These are phyloP conservation scores for Scomberomorus guttatus DNA, from an alignment of 2,797 vertebrate genomes.

Conservation along the genomic window DNA sequence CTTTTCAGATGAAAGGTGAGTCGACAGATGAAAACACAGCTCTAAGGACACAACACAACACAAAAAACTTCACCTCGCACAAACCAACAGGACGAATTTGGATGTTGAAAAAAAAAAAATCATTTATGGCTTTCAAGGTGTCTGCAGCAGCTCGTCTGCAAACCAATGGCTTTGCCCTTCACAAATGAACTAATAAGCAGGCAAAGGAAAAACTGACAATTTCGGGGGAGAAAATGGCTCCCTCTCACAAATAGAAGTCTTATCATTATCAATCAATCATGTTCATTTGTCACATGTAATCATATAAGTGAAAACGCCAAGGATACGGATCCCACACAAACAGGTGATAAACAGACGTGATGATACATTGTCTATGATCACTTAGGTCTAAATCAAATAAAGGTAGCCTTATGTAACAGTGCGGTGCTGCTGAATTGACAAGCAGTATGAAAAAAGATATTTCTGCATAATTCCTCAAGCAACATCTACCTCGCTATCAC, in stretches of 20 bases:
- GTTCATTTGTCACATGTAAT: no score
- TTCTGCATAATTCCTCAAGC: neutral
- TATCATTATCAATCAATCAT: neutral
- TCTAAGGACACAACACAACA: constrained; percentile 1
- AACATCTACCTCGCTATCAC: neutral
- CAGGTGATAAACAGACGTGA: constrained; percentile 6
- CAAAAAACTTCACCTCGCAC: neutral
- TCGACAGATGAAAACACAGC: constrained; percentile 38
- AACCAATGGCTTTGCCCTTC: neutral
- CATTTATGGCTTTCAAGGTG: neutral
- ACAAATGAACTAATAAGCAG: neutral
- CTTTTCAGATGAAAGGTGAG: constrained; percentile 50
- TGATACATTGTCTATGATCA: constrained; percentile 6
- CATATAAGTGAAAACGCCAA: neutral
- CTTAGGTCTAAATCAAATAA: constrained; percentile 12
- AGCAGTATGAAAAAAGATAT: neutral
- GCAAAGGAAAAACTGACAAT: neutral
- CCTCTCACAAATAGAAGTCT: neutral
- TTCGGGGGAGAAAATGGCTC: neutral
- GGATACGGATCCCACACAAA: neutral
- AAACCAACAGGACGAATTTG: neutral
- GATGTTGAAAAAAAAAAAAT: constrained; percentile 1
- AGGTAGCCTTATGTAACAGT: constrained; percentile 21
- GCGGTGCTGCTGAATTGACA: neutral
- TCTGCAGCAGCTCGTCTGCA: neutral